Evolutionary conservation across 2,113 vertebrate species (phyloP).

Genomic region (zebrafish (Danio rerio)): DNA sequence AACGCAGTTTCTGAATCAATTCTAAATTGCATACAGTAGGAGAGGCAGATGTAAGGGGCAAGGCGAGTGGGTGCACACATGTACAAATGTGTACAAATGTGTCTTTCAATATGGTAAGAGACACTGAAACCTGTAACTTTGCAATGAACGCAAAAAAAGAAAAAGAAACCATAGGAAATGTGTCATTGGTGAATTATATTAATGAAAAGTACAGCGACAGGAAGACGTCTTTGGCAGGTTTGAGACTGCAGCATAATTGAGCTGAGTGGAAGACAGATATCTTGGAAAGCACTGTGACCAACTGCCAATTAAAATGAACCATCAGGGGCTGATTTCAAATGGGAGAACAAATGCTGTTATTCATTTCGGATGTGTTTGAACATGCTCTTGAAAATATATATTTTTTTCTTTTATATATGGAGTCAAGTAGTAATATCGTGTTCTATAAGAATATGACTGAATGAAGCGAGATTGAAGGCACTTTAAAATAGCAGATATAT

Average conservation of each 20-base stretch:
- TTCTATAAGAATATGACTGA: background rate
- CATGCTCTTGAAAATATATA: background rate
- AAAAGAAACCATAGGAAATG: background rate
- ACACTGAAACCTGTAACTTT: background rate
- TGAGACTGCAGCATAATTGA: slow-evolving; percentile 16
- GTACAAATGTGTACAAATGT: slow-evolving; percentile 29
- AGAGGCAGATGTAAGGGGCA: slow-evolving; percentile 43
- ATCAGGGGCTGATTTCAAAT: slow-evolving; percentile 38
- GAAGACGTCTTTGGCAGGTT: slow-evolving; percentile 16
- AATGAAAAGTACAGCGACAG: slow-evolving; percentile 2
- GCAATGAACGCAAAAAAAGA: background rate
- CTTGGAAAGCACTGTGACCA: slow-evolving; percentile 47
- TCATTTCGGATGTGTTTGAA: slow-evolving; percentile 20
- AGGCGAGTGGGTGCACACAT: slow-evolving; percentile 19
- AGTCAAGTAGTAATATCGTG: background rate
- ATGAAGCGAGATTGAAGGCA: too few species aligned
- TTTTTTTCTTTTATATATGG: background rate
- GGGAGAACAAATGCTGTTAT: slow-evolving; percentile 27
- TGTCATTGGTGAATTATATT: background rate
- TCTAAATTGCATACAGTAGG: slow-evolving; percentile 56
- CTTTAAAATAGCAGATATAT: too few species aligned
- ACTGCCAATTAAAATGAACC: slow-evolving; percentile 43
- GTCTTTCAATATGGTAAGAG: slow-evolving; percentile 34
- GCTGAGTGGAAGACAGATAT: slow-evolving; percentile 18
- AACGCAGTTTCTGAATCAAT: slow-evolving; percentile 60